Evolutionary conservation across 1,140 invertebrate species (phyloP).

Genomic region (Gonatopus flavifemur): DNA sequence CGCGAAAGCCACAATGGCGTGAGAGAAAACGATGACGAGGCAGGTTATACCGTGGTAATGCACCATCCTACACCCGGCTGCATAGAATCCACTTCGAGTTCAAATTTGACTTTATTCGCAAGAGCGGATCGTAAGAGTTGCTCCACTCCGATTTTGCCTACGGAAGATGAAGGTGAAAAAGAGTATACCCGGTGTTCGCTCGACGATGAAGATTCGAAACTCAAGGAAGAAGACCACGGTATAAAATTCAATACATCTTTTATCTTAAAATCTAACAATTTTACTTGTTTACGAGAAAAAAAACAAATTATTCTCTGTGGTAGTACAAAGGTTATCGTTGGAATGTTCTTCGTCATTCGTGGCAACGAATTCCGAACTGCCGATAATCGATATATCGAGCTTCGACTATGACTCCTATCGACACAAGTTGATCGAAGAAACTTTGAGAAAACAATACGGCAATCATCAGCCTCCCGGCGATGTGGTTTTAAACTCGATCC

Average conservation of each 20-base stretch:
- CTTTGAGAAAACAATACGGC: slow-evolving; percentile 36
- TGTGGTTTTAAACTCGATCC: slow-evolving; percentile 43
- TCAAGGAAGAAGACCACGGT: background rate
- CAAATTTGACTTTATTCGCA: slow-evolving; percentile 16
- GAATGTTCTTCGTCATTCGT: slow-evolving; percentile 29
- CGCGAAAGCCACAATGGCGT: background rate
- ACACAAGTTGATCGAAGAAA: slow-evolving; percentile 39
- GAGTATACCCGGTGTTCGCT: background rate
- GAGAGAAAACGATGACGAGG: no score
- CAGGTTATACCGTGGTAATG: slow-evolving; percentile 24
- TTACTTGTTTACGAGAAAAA: no score
- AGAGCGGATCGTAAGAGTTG: slow-evolving; percentile 9
- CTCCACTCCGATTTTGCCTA: slow-evolving; percentile 17
- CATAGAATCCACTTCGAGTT: slow-evolving; percentile 29
- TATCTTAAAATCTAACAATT: slow-evolving; percentile 1
- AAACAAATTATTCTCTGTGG: background rate
- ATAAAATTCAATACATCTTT: background rate
- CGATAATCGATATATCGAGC: slow-evolving; percentile 33
- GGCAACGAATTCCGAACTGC: slow-evolving; percentile 20
- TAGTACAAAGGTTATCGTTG: background rate
- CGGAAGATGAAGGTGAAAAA: background rate
- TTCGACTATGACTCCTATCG: slow-evolving; percentile 43
- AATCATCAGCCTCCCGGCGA: slow-evolving; percentile 38
- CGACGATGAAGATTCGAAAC: background rate
- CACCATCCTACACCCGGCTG: slow-evolving; percentile 27